A percentile compares a stretch with the other conserved stretches of the same genome.
phyloP scores from a whole-genome alignment of 2,888 invertebrate species.

The Sericinus montela region DNA sequence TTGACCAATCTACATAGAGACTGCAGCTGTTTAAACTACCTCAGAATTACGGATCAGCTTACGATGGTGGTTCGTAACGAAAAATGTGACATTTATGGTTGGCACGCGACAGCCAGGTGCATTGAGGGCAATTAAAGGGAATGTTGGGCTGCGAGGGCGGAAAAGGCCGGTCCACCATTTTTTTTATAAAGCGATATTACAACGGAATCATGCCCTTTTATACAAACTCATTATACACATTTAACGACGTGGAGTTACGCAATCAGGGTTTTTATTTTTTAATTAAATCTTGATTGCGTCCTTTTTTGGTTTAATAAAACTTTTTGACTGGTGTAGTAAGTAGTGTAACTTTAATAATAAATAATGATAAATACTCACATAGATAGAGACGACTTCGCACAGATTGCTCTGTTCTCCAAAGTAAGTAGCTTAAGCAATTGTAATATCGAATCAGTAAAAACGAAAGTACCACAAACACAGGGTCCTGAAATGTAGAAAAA shows the following conservation, averaged over 20 bases:
- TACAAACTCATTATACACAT: not conserved
- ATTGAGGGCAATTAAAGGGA: conserved; percentile 34
- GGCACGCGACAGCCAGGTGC: conserved; percentile 56
- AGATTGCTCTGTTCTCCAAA: too few relatives aligned
- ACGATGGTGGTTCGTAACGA: conserved; percentile 36
- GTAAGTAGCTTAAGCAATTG: too few relatives aligned
- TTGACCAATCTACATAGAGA: conserved; percentile 1
- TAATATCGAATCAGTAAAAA: too few relatives aligned
- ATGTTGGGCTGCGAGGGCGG: conserved; percentile 23
- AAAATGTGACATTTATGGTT: conserved; percentile 49
- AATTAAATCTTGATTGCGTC: too few relatives aligned
- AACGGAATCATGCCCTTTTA: conserved; percentile 11
- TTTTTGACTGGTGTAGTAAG: too few relatives aligned
- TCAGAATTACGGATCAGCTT: not conserved
- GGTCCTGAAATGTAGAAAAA: too few relatives aligned
- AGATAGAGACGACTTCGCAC: too few relatives aligned
- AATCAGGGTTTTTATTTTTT: not conserved
- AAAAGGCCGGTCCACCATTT: conserved; percentile 16
- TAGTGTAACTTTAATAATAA: too few relatives aligned
- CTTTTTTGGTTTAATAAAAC: too few relatives aligned
- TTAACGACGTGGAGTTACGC: not conserved
- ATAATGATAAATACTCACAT: too few relatives aligned
- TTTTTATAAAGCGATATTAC: conserved; percentile 13
- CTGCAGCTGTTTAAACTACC: not conserved
- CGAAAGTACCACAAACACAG: too few relatives aligned